phyloP scores from a whole-genome alignment of 35 echinoderm and acorn worm species.

The Nesometra sesokonis region DNA sequence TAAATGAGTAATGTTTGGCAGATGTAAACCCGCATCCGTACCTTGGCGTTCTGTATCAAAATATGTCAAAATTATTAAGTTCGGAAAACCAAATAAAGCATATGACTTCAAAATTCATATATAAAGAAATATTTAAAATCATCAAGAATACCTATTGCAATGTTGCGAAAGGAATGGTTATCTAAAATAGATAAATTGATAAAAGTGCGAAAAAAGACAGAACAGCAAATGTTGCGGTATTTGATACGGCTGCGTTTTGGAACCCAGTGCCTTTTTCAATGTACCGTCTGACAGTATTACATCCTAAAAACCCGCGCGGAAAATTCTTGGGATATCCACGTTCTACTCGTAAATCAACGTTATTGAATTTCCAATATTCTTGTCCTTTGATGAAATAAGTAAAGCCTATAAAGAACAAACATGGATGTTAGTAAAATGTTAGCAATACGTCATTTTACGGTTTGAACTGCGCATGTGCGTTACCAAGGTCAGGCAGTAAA shows the following conservation, averaged over 20 bases:
- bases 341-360: neutral
- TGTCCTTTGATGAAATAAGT: constrained; percentile 8
- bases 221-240: neutral
- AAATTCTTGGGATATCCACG: constrained; percentile 1
- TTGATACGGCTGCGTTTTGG: neutral
- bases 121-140: neutral
- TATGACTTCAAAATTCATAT: neutral
- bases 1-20: neutral
- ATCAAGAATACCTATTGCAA: neutral
- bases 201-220: neutral
- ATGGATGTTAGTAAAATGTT: no score
- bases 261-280: neutral
- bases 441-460: no score
- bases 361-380: constrained; percentile 5
- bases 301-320: neutral
- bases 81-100: neutral
- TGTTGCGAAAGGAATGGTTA: neutral
- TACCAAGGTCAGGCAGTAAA: no score
- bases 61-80: neutral
- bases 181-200: neutral
- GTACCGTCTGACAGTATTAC: neutral
- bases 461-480: no score
- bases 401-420: neutral
- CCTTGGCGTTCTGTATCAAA: neutral
- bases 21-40: neutral